Base-by-base conservation (phyloP, 2,797 vertebrate species). In the Lutjanus argentimaculatus region DNA sequence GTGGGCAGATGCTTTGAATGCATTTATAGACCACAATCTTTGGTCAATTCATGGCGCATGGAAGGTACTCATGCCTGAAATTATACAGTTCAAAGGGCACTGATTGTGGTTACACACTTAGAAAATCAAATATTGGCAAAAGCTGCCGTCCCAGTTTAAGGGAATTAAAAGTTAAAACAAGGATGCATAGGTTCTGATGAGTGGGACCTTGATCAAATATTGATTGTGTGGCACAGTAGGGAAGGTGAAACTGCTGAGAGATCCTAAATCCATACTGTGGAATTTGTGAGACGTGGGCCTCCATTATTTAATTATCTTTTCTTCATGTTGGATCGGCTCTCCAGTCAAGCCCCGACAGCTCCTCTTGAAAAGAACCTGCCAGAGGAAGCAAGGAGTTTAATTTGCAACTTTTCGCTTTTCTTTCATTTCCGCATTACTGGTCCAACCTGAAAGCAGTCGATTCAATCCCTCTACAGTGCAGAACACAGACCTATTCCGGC, bases 231-330 rank as follows among this genome's bases (percentile, higher is more conserved):
- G 77, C 79, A 84, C 85, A 74, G 86, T 75, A 22, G 74, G 72
- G 71, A 80, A 72, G 88, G 63, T 61, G 84, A 89, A 93, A 91
- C 55, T 90, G 94, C 92, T 91, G 89, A 88, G 80, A 92, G 86
- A 87, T 88, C 82, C 87, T 48, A 59, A 93, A 94, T 93, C 88
- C 71, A 89, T 86, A 82, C 71, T 7, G 72, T 53, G 73, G 74
- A 89, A 82, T 88, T 82, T 80, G 72, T 8, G 53, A 85, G 77
- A 86, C 45, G 64, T 76, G 78, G 75, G 79, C 81, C 75, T 75
- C 85, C 70, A 88, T 93, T 91, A 94, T 93, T 95, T 90, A 90
- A 94, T 94, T 88, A 92, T 93, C 85, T 91, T 77, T 87, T 91
- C 78, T 76, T 80, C 19, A 75, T 81, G 77, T 75, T 86, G 82